These are phyloP conservation scores for Halictus quadricinctus DNA, from an alignment of 2,888 invertebrate species.

Conservation along the genomic window DNA sequence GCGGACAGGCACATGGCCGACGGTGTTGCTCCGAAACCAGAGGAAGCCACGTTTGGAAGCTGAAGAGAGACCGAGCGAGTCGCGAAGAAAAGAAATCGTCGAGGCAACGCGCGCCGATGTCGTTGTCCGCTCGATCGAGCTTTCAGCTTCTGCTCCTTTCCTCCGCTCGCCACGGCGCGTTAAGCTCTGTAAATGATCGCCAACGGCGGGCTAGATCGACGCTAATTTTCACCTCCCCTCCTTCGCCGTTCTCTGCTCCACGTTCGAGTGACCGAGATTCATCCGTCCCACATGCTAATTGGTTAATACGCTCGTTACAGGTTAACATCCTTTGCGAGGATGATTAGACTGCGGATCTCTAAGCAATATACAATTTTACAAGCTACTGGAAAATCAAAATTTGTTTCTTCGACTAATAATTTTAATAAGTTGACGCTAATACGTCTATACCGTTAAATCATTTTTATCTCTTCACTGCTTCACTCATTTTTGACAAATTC, in stretches of 20 bases:
- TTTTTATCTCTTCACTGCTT: too few species aligned
- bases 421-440: too few species aligned
- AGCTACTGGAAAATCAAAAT: too few species aligned
- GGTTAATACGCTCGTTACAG: background rate
- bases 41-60: constrained; percentile 65
- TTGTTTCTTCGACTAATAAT: too few species aligned
- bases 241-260: constrained; percentile 8
- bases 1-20: constrained; percentile 52
- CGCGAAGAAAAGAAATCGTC: constrained; percentile 22
- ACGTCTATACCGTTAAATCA: too few species aligned
- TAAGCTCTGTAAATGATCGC: constrained; percentile 43
- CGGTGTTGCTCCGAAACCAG: constrained; percentile 65
- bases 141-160: constrained; percentile 30
- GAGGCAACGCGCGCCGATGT: constrained; percentile 49
- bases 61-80: constrained; percentile 30
- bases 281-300: background rate
- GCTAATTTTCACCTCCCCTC: constrained; percentile 33
- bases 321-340: background rate
- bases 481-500: background rate
- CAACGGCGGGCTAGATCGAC: constrained; percentile 24
- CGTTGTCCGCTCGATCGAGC: constrained; percentile 47
- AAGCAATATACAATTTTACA: too few species aligned
- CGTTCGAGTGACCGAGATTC: constrained; percentile 14
- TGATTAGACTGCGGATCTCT: background rate
- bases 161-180: constrained; percentile 24